Evolutionary conservation across 2,888 invertebrate species (phyloP).

Genomic region (Lasioglossum lativentre): DNA sequence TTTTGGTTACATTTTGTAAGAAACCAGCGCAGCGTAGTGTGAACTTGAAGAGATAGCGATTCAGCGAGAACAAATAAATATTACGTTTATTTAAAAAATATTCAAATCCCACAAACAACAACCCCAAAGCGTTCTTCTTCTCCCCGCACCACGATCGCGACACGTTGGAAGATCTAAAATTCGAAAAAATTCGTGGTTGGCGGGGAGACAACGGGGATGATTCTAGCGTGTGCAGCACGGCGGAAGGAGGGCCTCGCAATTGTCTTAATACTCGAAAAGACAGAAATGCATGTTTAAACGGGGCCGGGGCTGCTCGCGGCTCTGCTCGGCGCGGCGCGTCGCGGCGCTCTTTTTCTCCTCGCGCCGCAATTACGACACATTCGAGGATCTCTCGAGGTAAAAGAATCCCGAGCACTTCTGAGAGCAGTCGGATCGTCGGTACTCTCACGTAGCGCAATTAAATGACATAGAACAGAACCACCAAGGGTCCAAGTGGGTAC

Average conservation of each 20-base stretch:
- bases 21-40: no score
- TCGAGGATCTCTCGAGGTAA: conserved; percentile 55
- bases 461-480: conserved; percentile 63
- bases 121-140: not conserved
- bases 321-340: not conserved
- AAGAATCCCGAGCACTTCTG: conserved; percentile 52
- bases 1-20: no score
- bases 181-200: not conserved
- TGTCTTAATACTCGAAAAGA: conserved; percentile 55
- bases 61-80: no score
- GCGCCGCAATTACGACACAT: conserved; percentile 56
- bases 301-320: not conserved
- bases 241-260: conserved; percentile 21
- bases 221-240: conserved; percentile 21
- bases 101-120: no score
- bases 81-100: no score
- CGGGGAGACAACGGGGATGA: conserved; percentile 24
- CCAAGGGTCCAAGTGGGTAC: conserved; percentile 56
- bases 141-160: conserved; percentile 36
- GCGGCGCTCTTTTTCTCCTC: not conserved
- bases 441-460: conserved; percentile 64
- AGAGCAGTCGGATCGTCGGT: conserved; percentile 41
- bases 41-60: no score
- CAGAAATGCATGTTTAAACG: conserved; percentile 53
- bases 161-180: conserved; percentile 49